Base-by-base conservation (phyloP, 2,888 invertebrate species). In the Pheosia tremula region DNA sequence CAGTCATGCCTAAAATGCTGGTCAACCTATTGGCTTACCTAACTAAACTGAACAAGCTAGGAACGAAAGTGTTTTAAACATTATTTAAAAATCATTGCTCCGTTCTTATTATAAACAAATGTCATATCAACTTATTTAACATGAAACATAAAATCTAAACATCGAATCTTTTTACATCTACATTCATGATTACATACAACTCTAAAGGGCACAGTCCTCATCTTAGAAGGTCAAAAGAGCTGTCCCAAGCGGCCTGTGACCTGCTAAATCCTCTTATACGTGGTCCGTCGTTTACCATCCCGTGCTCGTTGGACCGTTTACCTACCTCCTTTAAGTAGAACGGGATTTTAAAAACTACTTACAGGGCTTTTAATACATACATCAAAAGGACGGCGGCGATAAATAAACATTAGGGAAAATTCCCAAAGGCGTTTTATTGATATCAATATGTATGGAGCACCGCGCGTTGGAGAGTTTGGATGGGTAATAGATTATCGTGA, bases 201-300 rank as follows among this genome's bases (percentile, higher is more conserved):
- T 50, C 50, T 24, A 53, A 53, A 53, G 53, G 53, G 37, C 11
- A 11, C 37, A 53, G 37, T 24, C 38, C 53, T 36, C 36, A 11
- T 53, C 53, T 49, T 57, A 37, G 9, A 13, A 56, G 38, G 49
- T 60, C 11, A 47, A 7, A 45, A 36, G 43, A 56, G 52, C 7
- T 43, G 56, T 68, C 70, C 67, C 70, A 61, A 60, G 68, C 69
- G 78, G 78, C 73, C 80, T 67, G 57, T 80, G 80, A 77, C 79
- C 81, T 79, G 78, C 71, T 74, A 83, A 84, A 83, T 81, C 81
- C 79, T 75, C 76, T 78, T 79, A 83, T 69, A 74, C 75, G 73
- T 75, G 66, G 71, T 59, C 68, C 71, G 68, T 70, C 73, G 71
- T 77, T 79, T 74, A 71, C 71, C 71, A 78, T 65, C 73, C 73